Conservation (phyloP, 2,113 vertebrate species). For the Bos javanicus region DNA sequence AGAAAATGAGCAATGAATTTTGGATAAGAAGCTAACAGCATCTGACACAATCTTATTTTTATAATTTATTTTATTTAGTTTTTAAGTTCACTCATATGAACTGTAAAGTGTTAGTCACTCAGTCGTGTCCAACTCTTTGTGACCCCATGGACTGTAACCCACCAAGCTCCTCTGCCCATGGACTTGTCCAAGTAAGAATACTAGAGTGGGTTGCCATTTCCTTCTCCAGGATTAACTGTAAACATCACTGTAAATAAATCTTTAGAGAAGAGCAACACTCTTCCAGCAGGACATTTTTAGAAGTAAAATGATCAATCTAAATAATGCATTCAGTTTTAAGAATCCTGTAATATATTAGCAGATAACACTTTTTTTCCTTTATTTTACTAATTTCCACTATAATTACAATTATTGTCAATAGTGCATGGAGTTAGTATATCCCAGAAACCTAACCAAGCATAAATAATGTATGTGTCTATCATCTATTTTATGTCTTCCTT, state of each 20-base stretch:
- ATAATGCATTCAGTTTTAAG: not conserved
- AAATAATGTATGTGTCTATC: constrained; percentile 12
- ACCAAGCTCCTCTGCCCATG: not conserved
- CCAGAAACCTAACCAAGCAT: not conserved
- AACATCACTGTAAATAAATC: not conserved
- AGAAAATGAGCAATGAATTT: not conserved
- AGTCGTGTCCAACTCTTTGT: not conserved
- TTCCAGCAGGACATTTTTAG: not conserved
- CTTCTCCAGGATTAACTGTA: not conserved
- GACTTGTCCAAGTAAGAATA: not conserved
- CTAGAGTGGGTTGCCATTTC: not conserved
- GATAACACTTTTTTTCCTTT: not conserved
- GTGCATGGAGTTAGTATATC: not conserved
- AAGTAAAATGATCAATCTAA: not conserved
- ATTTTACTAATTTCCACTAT: constrained; percentile 14
- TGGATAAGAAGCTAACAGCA: not conserved
- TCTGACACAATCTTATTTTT: not conserved
- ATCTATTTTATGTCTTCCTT: not conserved
- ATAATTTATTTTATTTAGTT: constrained; percentile 17
- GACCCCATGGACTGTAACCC: not conserved
- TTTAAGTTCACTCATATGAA: constrained; percentile 4
- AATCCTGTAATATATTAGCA: constrained; percentile 14
- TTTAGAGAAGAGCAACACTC: not conserved
- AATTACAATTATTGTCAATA: constrained; percentile 23
- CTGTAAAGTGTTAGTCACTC: not conserved